A percentile compares a stretch with the other conserved stretches of the same genome.
phyloP scores from a whole-genome alignment of 2,797 vertebrate genomes.

The Peromyscus melanophrys region DNA sequence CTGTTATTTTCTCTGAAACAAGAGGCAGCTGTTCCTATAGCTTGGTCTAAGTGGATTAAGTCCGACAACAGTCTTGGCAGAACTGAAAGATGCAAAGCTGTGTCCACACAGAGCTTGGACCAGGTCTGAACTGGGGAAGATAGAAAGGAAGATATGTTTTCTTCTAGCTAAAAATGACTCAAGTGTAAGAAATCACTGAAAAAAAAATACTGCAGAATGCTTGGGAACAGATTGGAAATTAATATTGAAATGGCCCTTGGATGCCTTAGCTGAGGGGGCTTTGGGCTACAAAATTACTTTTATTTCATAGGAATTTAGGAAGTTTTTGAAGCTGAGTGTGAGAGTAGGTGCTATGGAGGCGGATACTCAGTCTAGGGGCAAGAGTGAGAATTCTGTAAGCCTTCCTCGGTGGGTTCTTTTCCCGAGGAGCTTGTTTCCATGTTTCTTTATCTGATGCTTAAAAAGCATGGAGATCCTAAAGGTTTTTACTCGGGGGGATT shows the following conservation, averaged over 20 bases:
- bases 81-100: not conserved
- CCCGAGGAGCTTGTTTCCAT: not conserved
- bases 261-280: not conserved
- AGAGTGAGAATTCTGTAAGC: not conserved
- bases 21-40: not conserved
- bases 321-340: not conserved
- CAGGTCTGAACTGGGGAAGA: not conserved
- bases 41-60: not conserved
- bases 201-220: not conserved
- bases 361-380: not conserved
- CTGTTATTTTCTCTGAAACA: slow-evolving; percentile 23
- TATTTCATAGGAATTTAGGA: not conserved
- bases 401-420: not conserved
- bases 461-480: not conserved
- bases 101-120: not conserved
- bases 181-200: not conserved
- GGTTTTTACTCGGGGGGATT: not conserved
- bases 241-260: not conserved
- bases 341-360: not conserved
- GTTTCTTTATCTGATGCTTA: slow-evolving; percentile 17
- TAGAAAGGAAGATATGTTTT: not conserved
- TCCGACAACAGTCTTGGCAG: not conserved
- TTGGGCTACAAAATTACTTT: not conserved
- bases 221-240: not conserved
- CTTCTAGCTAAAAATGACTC: not conserved